Percentiles rank a stretch among this genome's conserved stretches.
Conservation (phyloP, 2,888 invertebrate species). For the Cosmia pyralina region DNA sequence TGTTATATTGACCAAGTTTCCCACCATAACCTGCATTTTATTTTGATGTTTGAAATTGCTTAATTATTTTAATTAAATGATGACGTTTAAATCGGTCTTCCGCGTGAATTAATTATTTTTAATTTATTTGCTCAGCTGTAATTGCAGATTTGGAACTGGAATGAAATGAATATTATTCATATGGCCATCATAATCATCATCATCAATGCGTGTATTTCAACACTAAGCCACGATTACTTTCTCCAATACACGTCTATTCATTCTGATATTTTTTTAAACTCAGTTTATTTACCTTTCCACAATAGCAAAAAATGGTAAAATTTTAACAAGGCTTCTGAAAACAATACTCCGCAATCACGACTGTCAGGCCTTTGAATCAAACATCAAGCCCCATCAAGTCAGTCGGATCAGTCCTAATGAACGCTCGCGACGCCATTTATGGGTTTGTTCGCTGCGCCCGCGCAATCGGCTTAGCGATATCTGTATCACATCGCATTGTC, state of each 20-base stretch:
- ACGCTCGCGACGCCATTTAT: conserved; percentile 76
- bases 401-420: conserved; percentile 75
- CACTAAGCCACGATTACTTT: background rate
- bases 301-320: background rate
- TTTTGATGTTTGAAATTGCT: conserved; percentile 29
- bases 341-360: conserved; percentile 45
- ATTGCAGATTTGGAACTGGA: conserved; percentile 2
- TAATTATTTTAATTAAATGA: conserved; percentile 41
- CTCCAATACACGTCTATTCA: too few relatives aligned
- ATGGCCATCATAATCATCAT: background rate
- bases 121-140: conserved; percentile 3
- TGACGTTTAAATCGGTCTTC: conserved; percentile 20
- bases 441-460: conserved; percentile 79
- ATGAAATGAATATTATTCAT: background rate
- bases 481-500: conserved; percentile 82
- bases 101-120: conserved; percentile 12
- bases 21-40: conserved; percentile 32
- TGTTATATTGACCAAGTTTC: conserved; percentile 2
- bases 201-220: background rate
- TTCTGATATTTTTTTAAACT: background rate
- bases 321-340: conserved; percentile 33
- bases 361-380: conserved; percentile 52
- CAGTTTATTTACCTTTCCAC: background rate
- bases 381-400: conserved; percentile 71
- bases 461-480: conserved; percentile 81